Evolutionary conservation across 2,888 invertebrate genomes (phyloP), one percentile per base, ranked within the genome.

Genomic region (Macrophya annulata): DNA sequence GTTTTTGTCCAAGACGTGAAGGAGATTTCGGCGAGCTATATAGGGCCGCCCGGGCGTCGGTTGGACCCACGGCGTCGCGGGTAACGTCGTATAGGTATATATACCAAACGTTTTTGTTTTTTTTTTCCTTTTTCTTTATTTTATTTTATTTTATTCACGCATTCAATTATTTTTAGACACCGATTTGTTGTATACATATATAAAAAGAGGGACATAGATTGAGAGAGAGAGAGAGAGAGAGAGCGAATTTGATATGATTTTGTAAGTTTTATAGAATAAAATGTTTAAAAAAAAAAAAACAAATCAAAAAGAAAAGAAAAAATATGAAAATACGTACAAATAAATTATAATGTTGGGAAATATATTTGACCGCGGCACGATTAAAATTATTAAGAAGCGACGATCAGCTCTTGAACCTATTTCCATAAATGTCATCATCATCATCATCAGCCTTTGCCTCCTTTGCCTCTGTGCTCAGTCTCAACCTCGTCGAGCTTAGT

Each of bases 361-460:
- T 62, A 62, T 62, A 21, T 59, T 8, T 9, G 12, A 25, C 25
- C 10, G 62, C 12, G 21, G 4, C 2, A 37, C 51, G 31, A 12
- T 37, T 37, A 10, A 68, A 37, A 3, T 37, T 37, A 37, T 68
- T 31, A 31, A 25, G 25, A 25, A 25, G 37, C 68, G 68, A 25
- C 4, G 17, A 25, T 17, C 68, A 37, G 17, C 84, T 84, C 62
- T 48, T 43, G 40, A 65, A 37, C 6, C 37, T 48, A 85, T 86
- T 81, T 74, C 84, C 84, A 83, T 85, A 86, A 85, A 86, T 81
- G 86, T 85, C 79, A 77, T 55, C 55, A 77, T 68, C 55, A 77
- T 68, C 43, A 79, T 82, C 68, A 55, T 82, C 51, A 21, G 85
- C 84, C 84, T 76, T 77, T 31, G 51, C 55, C 71, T 74, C 65